Percentiles rank a stretch among this genome's conserved stretches.
phyloP scores from a whole-genome alignment of 2,888 invertebrate genomes.

The Agrotis exclamationis region DNA sequence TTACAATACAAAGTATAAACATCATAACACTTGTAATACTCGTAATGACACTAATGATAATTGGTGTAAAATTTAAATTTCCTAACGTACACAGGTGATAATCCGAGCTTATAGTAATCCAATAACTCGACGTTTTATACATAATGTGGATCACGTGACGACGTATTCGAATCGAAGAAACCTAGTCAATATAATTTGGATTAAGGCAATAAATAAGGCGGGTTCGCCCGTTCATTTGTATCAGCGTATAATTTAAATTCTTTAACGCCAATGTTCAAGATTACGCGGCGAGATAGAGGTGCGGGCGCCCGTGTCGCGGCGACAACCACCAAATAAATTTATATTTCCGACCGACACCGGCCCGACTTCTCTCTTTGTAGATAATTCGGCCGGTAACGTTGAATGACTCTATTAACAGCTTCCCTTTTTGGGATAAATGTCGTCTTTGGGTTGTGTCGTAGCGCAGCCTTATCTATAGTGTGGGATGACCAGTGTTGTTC shows the following conservation, averaged over 20 bases:
- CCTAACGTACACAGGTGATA: conserved; percentile 62
- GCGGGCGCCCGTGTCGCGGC: conserved; percentile 89
- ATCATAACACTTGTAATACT: conserved; percentile 48
- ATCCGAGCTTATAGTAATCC: conserved; percentile 58
- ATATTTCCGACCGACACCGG: conserved; percentile 89
- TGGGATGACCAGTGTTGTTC: conserved; percentile 61
- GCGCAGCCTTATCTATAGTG: conserved; percentile 80
- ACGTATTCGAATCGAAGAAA: conserved; percentile 82
- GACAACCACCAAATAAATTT: conserved; percentile 91
- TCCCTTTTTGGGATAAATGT: conserved; percentile 91
- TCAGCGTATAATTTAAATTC: conserved; percentile 91
- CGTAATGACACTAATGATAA: conserved; percentile 55
- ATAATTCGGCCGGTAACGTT: conserved; percentile 91
- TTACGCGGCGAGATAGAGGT: conserved; percentile 89
- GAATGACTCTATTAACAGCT: conserved; percentile 92
- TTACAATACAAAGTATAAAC: conserved; percentile 54
- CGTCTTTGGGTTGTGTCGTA: conserved; percentile 82
- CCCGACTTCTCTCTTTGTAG: conserved; percentile 89
- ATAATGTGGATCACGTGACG: conserved; percentile 81
- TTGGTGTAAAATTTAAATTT: conserved; percentile 59
- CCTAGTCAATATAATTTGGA: conserved; percentile 90
- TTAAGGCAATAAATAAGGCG: conserved; percentile 89
- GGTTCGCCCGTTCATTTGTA: conserved; percentile 90
- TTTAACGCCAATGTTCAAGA: conserved; percentile 92
- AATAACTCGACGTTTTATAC: conserved; percentile 58